Percentiles rank a stretch among this genome's conserved stretches.
Conservation (phyloP, 2,888 invertebrate species). For the Drosophila hawaiiensis region DNA sequence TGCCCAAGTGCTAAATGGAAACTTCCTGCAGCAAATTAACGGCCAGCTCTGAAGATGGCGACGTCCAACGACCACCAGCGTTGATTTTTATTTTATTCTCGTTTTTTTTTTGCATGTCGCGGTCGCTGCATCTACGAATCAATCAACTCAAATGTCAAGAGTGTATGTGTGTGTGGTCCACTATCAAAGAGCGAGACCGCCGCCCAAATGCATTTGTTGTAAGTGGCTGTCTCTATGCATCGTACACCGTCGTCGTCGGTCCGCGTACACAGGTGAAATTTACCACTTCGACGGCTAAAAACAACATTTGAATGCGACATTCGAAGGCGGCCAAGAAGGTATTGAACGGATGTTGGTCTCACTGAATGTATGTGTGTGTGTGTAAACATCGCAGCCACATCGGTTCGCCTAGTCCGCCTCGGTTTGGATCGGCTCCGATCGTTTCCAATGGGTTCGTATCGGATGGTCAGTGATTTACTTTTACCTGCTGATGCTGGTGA, state of each 20-base stretch:
- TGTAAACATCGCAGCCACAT: constrained; percentile 66
- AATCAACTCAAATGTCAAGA: constrained; percentile 77
- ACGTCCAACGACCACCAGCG: constrained; percentile 64
- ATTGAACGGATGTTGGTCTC: constrained; percentile 64
- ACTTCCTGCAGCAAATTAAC: constrained; percentile 80
- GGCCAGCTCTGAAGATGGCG: constrained; percentile 34
- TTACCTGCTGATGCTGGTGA: constrained; percentile 45
- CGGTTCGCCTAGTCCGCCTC: constrained; percentile 14
- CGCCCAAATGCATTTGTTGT: constrained; percentile 76
- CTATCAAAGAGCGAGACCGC: constrained; percentile 73
- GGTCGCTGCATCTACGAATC: constrained; percentile 69
- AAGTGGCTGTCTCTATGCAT: constrained; percentile 75
- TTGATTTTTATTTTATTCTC: constrained; percentile 41
- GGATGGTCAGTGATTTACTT: constrained; percentile 41
- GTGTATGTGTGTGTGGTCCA: constrained; percentile 66
- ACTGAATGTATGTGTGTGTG: constrained; percentile 58
- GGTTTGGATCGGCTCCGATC: constrained; percentile 21
- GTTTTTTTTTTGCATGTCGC: constrained; percentile 70
- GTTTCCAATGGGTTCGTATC: constrained; percentile 12
- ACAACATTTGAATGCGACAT: constrained; percentile 80
- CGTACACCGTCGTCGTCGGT: constrained; percentile 35
- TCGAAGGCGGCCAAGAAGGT: constrained; percentile 58
- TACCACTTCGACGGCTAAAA: constrained; percentile 79
- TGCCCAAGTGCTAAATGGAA: constrained; percentile 79
- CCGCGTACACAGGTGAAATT: constrained; percentile 78